These are phyloP conservation scores for Otolemur crassicaudatus DNA, from an alignment of 2,797 vertebrate genomes.

Conservation along the genomic window DNA sequence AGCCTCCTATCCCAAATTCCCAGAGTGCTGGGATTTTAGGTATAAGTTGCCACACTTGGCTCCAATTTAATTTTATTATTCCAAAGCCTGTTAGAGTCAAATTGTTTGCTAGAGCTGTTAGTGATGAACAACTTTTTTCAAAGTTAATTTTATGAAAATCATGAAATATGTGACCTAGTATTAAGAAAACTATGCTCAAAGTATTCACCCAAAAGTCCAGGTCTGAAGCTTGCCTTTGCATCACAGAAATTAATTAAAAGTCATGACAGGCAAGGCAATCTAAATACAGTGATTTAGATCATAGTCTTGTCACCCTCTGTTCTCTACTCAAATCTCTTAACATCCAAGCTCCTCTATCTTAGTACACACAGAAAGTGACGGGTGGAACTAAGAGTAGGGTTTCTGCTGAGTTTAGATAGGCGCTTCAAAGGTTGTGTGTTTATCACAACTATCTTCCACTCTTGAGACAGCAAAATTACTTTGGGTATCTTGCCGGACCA, in stretches of 20 bases:
- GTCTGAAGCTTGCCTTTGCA: neutral
- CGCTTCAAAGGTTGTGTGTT: slow-evolving; percentile 10
- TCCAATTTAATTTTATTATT: neutral
- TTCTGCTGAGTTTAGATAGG: slow-evolving; percentile 63
- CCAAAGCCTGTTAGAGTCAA: neutral
- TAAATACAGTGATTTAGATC: neutral
- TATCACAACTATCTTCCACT: slow-evolving; percentile 59
- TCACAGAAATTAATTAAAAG: neutral
- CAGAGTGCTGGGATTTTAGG: neutral
- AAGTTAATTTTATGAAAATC: neutral
- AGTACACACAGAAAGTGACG: neutral
- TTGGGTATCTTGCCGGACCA: slow-evolving; percentile 65
- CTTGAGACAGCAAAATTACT: slow-evolving; percentile 60
- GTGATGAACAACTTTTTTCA: neutral
- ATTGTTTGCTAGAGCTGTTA: neutral
- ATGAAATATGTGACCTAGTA: neutral
- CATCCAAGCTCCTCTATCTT: neutral
- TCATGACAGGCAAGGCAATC: neutral
- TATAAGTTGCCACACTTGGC: neutral
- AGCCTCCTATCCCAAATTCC: neutral
- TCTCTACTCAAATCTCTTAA: neutral
- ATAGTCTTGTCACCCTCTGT: neutral
- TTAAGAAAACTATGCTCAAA: neutral
- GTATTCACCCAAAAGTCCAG: neutral
- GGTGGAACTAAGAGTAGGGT: neutral